A percentile compares a stretch with the other conserved stretches of the same genome.
These are phyloP conservation scores for Axinella damicornis DNA, from an alignment of 37 sponge, comb jelly and placozoan genomes.

Conservation along the genomic window DNA sequence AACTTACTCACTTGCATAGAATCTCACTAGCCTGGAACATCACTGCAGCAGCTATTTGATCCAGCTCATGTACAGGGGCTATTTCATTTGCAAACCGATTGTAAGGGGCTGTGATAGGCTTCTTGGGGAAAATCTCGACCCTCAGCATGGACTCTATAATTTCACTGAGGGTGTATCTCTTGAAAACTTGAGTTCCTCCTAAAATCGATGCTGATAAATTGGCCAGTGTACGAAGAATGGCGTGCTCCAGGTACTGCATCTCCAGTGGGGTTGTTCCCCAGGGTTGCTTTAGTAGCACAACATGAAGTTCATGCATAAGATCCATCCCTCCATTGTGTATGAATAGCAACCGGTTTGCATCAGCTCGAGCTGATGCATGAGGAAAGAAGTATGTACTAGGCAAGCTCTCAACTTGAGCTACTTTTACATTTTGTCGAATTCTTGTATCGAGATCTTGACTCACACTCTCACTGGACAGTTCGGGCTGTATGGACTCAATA, in stretches of 20 bases:
- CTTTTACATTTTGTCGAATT: not conserved
- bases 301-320: conserved; percentile 24
- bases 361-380: not conserved
- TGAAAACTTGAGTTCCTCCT: not conserved
- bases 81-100: not conserved
- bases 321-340: conserved; percentile 6
- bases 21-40: conserved; percentile 17
- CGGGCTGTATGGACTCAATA: not conserved
- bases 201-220: conserved; percentile 8
- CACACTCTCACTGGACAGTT: not conserved
- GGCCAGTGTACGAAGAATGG: conserved; percentile 6
- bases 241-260: conserved; percentile 30
- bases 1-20: conserved; percentile 42
- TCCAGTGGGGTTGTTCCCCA: conserved; percentile 11
- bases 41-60: not conserved
- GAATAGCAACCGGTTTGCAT: conserved; percentile 41
- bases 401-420: not conserved
- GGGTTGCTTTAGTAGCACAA: conserved; percentile 8
- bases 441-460: not conserved
- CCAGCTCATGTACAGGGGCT: not conserved
- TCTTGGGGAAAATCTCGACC: not conserved
- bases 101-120: not conserved
- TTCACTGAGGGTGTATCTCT: not conserved
- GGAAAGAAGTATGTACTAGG: not conserved
- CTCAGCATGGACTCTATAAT: conserved; percentile 20